phyloP scores from a whole-genome alignment of 2,113 vertebrate genomes.

The Toxotes chatareus region DNA sequence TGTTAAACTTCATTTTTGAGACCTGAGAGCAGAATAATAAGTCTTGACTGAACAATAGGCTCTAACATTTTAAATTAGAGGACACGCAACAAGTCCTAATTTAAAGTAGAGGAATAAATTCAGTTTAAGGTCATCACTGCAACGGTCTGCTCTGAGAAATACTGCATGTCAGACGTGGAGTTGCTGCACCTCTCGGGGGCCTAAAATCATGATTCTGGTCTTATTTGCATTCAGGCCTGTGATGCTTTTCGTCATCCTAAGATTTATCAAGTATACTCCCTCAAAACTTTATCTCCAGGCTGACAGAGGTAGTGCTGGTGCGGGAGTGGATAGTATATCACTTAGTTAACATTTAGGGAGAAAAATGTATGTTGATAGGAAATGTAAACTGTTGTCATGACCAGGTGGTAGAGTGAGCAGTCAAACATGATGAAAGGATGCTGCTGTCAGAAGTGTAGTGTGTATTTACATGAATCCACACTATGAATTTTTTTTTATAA shows the following conservation, averaged over 20 bases:
- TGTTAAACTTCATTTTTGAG: neutral
- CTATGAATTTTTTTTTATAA: neutral
- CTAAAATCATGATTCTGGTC: slow-evolving; percentile 32
- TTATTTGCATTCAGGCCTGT: slow-evolving; percentile 56
- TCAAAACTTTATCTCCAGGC: slow-evolving; percentile 64
- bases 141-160: slow-evolving; percentile 31
- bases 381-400: slow-evolving; percentile 47
- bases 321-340: slow-evolving; percentile 48
- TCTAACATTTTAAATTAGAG: slow-evolving; percentile 12
- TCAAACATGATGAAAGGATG: slow-evolving; percentile 42
- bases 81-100: neutral
- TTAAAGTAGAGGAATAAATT: slow-evolving; percentile 25
- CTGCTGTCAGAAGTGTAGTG: slow-evolving; percentile 10
- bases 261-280: slow-evolving; percentile 65
- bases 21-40: slow-evolving; percentile 6
- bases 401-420: slow-evolving; percentile 19
- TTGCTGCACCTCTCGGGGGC: slow-evolving; percentile 13
- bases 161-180: slow-evolving; percentile 15
- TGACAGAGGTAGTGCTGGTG: slow-evolving; percentile 43
- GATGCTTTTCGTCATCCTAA: slow-evolving; percentile 29
- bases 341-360: slow-evolving; percentile 53
- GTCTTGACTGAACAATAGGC: neutral
- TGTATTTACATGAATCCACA: neutral
- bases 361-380: slow-evolving; percentile 37
- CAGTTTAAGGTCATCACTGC: slow-evolving; percentile 27